These are phyloP conservation scores for Glyptemys insculpta DNA, from an alignment of 2,797 vertebrate genomes.

Conservation along the genomic window DNA sequence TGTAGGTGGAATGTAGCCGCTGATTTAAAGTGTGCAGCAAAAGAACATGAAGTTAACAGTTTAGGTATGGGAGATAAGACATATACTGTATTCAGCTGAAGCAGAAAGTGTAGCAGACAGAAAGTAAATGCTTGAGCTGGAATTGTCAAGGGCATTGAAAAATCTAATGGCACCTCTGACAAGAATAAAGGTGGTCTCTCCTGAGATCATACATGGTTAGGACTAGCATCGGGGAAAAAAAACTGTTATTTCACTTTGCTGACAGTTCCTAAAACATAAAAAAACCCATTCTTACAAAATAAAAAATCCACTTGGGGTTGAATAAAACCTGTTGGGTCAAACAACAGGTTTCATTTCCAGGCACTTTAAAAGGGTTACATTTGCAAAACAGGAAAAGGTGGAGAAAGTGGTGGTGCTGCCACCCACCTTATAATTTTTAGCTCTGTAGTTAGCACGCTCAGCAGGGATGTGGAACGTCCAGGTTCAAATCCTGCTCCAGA, in stretches of 20 bases:
- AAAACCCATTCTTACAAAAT: not conserved
- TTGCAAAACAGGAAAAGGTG: not conserved
- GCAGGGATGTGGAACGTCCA: not conserved
- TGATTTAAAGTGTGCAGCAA: not conserved
- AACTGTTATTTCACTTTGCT: not conserved
- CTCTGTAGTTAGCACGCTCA: not conserved
- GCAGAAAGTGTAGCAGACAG: not conserved
- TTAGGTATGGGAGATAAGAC: not conserved
- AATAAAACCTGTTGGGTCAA: not conserved
- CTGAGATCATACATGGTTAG: not conserved
- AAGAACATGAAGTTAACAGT: not conserved
- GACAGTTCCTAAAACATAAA: not conserved
- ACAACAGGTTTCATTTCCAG: not conserved
- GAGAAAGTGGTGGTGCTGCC: not conserved
- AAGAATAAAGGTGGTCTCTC: not conserved
- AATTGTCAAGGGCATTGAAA: not conserved
- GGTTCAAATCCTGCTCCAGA: too few relatives aligned
- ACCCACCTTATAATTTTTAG: not conserved
- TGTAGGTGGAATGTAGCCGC: not conserved
- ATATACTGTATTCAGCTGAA: not conserved
- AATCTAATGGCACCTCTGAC: not conserved
- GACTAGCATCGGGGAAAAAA: not conserved
- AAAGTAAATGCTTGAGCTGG: not conserved
- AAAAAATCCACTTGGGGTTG: not conserved
- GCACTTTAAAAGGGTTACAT: not conserved